A percentile compares a stretch with the other conserved stretches of the same genome.
phyloP scores from a whole-genome alignment of 2,888 invertebrate genomes.

The Lapara coniferarum region DNA sequence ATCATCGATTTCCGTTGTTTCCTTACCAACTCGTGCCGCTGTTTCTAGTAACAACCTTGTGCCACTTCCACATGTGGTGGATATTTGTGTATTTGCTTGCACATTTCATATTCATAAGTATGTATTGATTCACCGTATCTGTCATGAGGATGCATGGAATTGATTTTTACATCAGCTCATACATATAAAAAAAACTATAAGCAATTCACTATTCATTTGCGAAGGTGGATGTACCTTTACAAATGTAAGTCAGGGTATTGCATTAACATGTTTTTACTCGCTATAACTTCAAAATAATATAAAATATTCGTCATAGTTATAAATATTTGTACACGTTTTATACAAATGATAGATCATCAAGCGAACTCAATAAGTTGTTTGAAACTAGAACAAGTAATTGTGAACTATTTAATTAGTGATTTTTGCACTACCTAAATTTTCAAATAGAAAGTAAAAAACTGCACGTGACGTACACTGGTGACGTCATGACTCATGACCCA shows the following conservation, averaged over 20 bases:
- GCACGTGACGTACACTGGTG: too few relatives aligned
- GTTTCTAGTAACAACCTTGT: slow-evolving; percentile 72
- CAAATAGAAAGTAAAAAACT: too few relatives aligned
- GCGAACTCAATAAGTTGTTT: too few relatives aligned
- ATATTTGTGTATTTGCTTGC: slow-evolving; percentile 54
- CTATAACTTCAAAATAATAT: too few relatives aligned
- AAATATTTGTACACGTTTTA: too few relatives aligned
- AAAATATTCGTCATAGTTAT: too few relatives aligned
- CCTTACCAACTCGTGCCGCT: slow-evolving; percentile 48
- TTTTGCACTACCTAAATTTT: too few relatives aligned
- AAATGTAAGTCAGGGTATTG: background rate
- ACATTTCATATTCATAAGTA: slow-evolving; percentile 32
- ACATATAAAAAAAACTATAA: background rate
- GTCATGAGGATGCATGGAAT: slow-evolving; percentile 22
- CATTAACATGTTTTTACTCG: too few relatives aligned
- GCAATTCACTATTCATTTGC: background rate
- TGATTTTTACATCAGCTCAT: slow-evolving; percentile 7
- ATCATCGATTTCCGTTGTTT: slow-evolving; percentile 59
- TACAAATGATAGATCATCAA: too few relatives aligned
- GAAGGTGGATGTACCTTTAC: background rate
- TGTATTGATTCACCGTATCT: slow-evolving; percentile 43
- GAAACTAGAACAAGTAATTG: too few relatives aligned
- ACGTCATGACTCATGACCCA: too few relatives aligned
- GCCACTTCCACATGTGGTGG: slow-evolving; percentile 63
- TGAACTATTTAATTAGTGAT: too few relatives aligned